These are phyloP conservation scores for Cottoperca gobio DNA, from an alignment of 2,797 vertebrate genomes.

Conservation along the genomic window DNA sequence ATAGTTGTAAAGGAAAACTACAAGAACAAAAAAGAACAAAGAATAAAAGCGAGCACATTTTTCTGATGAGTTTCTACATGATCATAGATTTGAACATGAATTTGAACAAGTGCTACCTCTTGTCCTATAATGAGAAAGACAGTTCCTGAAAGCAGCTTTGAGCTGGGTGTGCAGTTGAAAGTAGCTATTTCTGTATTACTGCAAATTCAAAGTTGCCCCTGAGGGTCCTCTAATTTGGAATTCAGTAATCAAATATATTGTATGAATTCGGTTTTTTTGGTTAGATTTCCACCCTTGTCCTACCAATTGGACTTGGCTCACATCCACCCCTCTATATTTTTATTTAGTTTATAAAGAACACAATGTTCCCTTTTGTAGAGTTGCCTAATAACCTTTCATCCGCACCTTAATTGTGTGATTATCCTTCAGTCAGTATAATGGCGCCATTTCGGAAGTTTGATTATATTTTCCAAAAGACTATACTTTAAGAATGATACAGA, in stretches of 20 bases:
- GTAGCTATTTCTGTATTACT: not conserved
- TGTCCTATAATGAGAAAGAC: conserved; percentile 29
- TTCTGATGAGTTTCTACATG: conserved; percentile 30
- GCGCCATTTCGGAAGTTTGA: conserved; percentile 40
- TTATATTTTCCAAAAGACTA: conserved; percentile 38
- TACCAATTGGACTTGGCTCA: not conserved
- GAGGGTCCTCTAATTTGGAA: conserved; percentile 9
- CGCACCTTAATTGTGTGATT: conserved; percentile 44
- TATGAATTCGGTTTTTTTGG: conserved; percentile 1
- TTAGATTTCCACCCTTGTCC: not conserved
- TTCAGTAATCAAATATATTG: conserved; percentile 8
- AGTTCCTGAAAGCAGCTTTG: conserved; percentile 12
- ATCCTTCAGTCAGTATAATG: conserved; percentile 41
- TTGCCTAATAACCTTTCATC: conserved; percentile 39
- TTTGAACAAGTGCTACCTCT: conserved; percentile 14
- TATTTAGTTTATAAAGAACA: not conserved
- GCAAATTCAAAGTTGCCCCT: conserved; percentile 23
- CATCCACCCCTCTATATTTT: not conserved
- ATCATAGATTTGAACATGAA: conserved; percentile 14
- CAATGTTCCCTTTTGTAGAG: conserved; percentile 10
- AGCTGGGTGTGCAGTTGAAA: not conserved
- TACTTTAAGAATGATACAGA: conserved; percentile 16
- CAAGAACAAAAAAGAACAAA: conserved; percentile 40
- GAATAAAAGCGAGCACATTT: conserved; percentile 30
- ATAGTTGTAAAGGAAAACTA: conserved; percentile 38